These are phyloP conservation scores for Lamprologus lemairii DNA, from an alignment of 2,113 vertebrate species.

Conservation along the genomic window DNA sequence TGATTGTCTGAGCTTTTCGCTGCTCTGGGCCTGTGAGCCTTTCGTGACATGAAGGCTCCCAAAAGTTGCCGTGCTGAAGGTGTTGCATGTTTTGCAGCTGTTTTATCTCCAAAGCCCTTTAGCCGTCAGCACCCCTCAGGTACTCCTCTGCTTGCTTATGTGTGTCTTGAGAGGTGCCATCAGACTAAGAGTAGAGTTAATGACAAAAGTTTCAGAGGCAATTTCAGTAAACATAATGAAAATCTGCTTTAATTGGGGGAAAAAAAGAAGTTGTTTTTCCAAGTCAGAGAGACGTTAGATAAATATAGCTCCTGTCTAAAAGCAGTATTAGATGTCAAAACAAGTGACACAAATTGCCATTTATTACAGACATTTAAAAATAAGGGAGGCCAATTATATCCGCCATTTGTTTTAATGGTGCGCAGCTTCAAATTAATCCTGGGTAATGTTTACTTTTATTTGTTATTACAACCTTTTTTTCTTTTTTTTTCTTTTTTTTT, in stretches of 20 bases:
- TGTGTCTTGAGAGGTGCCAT: background rate
- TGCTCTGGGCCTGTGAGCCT: background rate
- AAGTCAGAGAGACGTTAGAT: background rate
- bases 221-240: background rate
- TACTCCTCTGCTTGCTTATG: background rate
- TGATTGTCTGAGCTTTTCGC: constrained; percentile 38
- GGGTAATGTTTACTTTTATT: background rate
- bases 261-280: background rate
- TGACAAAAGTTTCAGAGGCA: background rate
- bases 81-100: background rate
- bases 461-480: background rate
- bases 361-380: constrained; percentile 8
- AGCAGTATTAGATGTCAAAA: background rate
- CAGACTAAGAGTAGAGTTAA: background rate
- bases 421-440: background rate
- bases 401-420: background rate
- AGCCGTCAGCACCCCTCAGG: background rate
- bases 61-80: background rate
- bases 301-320: background rate
- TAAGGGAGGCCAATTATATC: constrained; percentile 8
- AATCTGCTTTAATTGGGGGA: background rate
- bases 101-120: background rate
- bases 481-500: background rate
- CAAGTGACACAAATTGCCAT: background rate
- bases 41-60: background rate